Conservation (phyloP, 2,888 invertebrate species). For the Rambutsinella grinnellia region DNA sequence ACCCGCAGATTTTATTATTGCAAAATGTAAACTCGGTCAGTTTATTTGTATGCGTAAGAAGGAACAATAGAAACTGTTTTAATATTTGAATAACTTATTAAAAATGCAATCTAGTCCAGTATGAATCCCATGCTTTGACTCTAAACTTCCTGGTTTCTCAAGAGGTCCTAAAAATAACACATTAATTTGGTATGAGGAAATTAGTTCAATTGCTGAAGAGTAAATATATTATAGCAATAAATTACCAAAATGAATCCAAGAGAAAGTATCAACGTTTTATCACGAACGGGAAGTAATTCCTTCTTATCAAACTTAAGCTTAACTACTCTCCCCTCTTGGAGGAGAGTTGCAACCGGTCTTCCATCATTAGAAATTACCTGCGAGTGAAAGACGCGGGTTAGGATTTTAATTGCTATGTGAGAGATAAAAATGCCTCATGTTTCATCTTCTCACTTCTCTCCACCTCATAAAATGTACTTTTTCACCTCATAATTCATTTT, state of each 20-base stretch:
- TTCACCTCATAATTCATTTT: slow-evolving; percentile 33
- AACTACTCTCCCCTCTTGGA: slow-evolving; percentile 18
- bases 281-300: slow-evolving; percentile 12
- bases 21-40: no score
- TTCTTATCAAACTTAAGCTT: slow-evolving; percentile 17
- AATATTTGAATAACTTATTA: no score
- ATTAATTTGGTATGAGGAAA: no score
- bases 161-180: slow-evolving; percentile 24
- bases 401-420: neutral
- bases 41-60: no score
- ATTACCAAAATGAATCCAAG: slow-evolving; percentile 39
- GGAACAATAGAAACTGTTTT: no score
- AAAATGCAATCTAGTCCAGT: no score
- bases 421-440: neutral
- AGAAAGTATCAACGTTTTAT: slow-evolving; percentile 35
- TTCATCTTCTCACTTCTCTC: neutral
- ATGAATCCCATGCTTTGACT: slow-evolving; percentile 2
- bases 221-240: neutral
- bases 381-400: neutral
- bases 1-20: no score
- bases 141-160: slow-evolving; percentile 27
- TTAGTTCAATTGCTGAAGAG: no score
- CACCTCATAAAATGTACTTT: no score
- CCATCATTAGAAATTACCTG: slow-evolving; percentile 44
- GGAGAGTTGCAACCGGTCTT: slow-evolving; percentile 13